Evolutionary conservation across 2,797 vertebrate species (phyloP).

Genomic region (Rhynchonycteris naso): DNA sequence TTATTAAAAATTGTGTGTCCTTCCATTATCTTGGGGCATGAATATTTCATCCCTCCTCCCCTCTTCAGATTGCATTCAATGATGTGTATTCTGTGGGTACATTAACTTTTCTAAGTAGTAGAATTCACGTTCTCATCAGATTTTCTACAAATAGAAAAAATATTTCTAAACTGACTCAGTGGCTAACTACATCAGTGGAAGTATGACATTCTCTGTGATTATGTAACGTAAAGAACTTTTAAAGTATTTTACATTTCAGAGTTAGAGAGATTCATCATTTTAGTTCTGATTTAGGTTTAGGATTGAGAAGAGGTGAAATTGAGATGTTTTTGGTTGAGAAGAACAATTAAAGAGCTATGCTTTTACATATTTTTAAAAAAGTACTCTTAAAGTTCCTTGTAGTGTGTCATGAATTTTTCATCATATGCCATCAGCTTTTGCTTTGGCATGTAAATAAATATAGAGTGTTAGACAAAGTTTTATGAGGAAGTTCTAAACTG

Average conservation of each 20-base stretch:
- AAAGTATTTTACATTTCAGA: background rate
- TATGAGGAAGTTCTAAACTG: background rate
- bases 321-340: background rate
- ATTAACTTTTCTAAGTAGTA: background rate
- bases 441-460: background rate
- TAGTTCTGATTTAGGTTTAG: background rate
- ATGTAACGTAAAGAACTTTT: background rate
- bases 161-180: background rate
- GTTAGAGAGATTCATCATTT: background rate
- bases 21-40: background rate
- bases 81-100: background rate
- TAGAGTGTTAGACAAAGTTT: background rate
- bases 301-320: background rate
- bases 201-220: background rate
- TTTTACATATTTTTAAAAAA: background rate
- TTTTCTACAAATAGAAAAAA: background rate
- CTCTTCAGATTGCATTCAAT: accelerated
- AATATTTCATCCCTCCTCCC: background rate
- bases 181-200: background rate
- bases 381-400: background rate
- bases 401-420: background rate
- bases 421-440: background rate
- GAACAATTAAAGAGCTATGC: background rate
- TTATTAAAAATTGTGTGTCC: background rate
- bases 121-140: background rate